Evolutionary conservation across 1,140 invertebrate species (phyloP), one percentile per base, ranked within the genome.

Genomic region (Hypothenemus hampei): DNA sequence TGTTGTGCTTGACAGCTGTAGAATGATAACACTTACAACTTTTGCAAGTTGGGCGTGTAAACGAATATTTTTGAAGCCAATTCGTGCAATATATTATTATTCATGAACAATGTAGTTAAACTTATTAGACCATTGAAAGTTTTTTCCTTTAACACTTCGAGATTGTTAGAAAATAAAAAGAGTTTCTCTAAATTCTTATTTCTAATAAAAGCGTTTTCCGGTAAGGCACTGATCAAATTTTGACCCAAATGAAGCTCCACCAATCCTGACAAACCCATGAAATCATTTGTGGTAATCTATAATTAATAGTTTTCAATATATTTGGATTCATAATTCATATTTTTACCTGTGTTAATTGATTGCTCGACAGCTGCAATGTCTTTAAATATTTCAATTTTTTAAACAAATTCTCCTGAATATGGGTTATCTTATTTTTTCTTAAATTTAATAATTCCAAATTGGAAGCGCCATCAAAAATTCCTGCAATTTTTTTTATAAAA

Each of bases 371-470:
- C 47, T 76, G 67, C 7, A 80, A 67, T 51, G 72, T 69, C 3
- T 67, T 64, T 36, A 80, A 64, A 59, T 69, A 68, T 0, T 61
- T 63, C 49, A 79, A 62, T 41, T 69, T 67, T 54, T 72, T 68
- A 47, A 80, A 77, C 1, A 69, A 60, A 37, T 74, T 49, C 37
- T 66, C 64, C 7, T 70, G 63, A 40, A 78, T 68, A 11, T 69
- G 63, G 3, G 66, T 69, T 15, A 80, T 73, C 60, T 64, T 67
- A 58, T 80, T 80, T 47, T 74, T 73, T 3, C 75, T 69, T 23
- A 81, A 65, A 64, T 78, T 78, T 13, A 81, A 62, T 64, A 72
- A 72, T 57, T 77, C 67, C 35, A 81, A 63, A 45, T 75, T 72
- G 1, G 61, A 64, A 4, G 78, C 52, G 23, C 65, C 61, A 47